A percentile compares a stretch with the other conserved stretches of the same genome.
Conservation (phyloP, 2,888 invertebrate genomes). For the Pardosa pseudoannulata region DNA sequence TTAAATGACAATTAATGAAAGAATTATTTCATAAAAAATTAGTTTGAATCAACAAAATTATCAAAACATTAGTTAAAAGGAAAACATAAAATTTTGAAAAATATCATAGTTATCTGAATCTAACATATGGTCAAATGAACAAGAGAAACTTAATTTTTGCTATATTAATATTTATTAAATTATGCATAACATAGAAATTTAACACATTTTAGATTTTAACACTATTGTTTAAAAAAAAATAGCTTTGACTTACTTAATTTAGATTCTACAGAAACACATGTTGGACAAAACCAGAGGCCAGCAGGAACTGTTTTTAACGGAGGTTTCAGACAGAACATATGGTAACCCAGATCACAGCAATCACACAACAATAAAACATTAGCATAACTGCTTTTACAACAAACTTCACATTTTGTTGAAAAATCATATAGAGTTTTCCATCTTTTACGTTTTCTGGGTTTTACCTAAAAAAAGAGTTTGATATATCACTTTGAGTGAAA, state of each 20-base stretch:
- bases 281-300: constrained; percentile 92
- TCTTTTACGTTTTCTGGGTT: constrained; percentile 28
- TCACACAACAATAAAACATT: constrained; percentile 94
- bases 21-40: too few relatives aligned
- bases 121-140: too few relatives aligned
- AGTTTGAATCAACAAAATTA: too few relatives aligned
- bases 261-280: constrained; percentile 76
- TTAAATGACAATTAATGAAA: too few relatives aligned
- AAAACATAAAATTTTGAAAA: too few relatives aligned
- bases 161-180: too few relatives aligned
- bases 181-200: too few relatives aligned
- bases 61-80: too few relatives aligned
- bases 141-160: too few relatives aligned
- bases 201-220: too few relatives aligned
- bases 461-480: constrained; percentile 27
- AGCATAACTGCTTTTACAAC: constrained; percentile 83
- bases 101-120: too few relatives aligned
- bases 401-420: constrained; percentile 80
- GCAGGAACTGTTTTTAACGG: constrained; percentile 87
- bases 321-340: constrained; percentile 93
- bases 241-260: constrained; percentile 40
- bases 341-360: constrained; percentile 93
- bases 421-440: constrained; percentile 75
- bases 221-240: too few relatives aligned
- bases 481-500: not conserved